Base-by-base conservation (phyloP, 2,888 invertebrate genomes). In the Drosophila meridiana region DNA sequence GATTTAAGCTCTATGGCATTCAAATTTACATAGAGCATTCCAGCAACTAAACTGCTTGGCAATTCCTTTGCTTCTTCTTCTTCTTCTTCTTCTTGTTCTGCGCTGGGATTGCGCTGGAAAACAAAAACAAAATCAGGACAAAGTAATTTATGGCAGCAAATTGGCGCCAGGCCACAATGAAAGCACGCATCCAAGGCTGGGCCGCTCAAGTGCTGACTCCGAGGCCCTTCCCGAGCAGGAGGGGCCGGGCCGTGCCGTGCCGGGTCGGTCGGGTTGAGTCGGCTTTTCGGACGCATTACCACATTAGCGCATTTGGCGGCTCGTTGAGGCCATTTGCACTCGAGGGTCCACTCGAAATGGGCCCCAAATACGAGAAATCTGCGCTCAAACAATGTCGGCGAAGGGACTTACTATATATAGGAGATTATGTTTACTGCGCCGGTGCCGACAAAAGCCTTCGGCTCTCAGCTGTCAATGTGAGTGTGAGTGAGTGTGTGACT, bases 351-450 rank as follows among this genome's bases (percentile, higher is more conserved):
- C 82, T 82, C 64, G 71, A 73, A 65, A 47, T 48, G 50, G 36
- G 38, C 20, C n/a, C 30, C 45, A 36, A 28, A 69, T 58, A 60
- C 20, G 32, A 56, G 43, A 83, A 85, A 85, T 80, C 86, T 83
- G 71, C 64, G 80, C 80, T 61, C 68, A 45, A 58, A 58, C 58
- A 45, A 58, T 58, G 57, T 57, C 30, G 45, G 13, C 8, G 30
- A 32, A 32, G 26, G 26, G 43, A 58, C 42, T 40, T 38, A 20
- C 20, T 20, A 20, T 20, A 11, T 30, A 48, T 28, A 40, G 71
- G 71, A 75, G 64, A 76, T 68, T 56, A 53, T 59, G 57, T 40
- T 71, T 61, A 83, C 65, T 87, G 88, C 88, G 86, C 85, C 88
- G 87, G 61, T 85, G 85, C 87, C 82, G 75, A 61, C 76, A 50